Percentiles rank a stretch among this genome's conserved stretches.
These are phyloP conservation scores for Drosophila incognita DNA, from an alignment of 2,888 invertebrate genomes.

Conservation along the genomic window DNA sequence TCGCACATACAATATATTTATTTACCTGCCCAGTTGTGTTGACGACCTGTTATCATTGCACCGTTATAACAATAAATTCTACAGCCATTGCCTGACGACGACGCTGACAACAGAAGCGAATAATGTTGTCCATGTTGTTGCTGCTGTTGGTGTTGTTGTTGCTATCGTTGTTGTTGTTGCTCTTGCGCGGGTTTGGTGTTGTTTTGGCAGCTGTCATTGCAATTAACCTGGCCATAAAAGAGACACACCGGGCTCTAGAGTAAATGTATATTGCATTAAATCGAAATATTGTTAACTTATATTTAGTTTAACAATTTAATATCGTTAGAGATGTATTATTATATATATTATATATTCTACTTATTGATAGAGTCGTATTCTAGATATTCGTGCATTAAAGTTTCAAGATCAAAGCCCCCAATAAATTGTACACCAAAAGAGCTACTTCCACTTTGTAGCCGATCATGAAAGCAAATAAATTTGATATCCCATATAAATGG, in stretches of 20 bases:
- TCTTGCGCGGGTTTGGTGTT: constrained; percentile 67
- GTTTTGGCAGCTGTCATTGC: constrained; percentile 78
- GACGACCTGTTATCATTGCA: constrained; percentile 77
- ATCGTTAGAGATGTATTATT: background rate
- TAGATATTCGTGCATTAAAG: background rate
- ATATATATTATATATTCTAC: background rate
- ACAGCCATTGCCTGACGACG: constrained; percentile 49
- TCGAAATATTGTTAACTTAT: constrained; percentile 16
- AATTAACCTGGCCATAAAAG: constrained; percentile 76
- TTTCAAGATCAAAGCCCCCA: constrained; percentile 44
- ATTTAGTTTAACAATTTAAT: constrained; percentile 11
- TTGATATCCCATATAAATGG: constrained; percentile 15
- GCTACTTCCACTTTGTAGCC: constrained; percentile 26
- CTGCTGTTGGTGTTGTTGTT: constrained; percentile 12
- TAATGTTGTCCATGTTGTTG: constrained; percentile 42
- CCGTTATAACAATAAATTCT: constrained; percentile 76
- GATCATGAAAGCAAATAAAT: constrained; percentile 24
- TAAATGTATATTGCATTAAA: constrained; percentile 47
- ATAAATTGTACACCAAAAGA: background rate
- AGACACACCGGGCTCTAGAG: constrained; percentile 64
- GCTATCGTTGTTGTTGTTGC: constrained; percentile 53
- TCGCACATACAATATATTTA: constrained; percentile 46
- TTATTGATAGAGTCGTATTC: background rate
- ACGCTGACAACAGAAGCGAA: constrained; percentile 59
- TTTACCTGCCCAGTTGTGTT: constrained; percentile 67